phyloP scores from a whole-genome alignment of 2,113 vertebrate genomes.

The Gymnogyps californianus region DNA sequence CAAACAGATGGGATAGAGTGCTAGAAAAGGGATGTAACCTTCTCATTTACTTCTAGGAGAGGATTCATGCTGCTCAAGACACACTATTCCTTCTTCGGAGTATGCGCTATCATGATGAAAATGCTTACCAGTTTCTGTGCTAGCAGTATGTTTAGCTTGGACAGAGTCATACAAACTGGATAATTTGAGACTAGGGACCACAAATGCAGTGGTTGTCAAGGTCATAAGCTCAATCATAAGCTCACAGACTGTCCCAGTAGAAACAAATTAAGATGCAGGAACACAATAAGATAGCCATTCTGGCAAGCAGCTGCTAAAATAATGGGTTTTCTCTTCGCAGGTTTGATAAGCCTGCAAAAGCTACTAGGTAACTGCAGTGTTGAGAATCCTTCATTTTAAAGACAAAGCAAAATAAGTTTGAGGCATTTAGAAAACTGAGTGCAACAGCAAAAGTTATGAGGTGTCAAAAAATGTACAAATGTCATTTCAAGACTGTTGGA shows the following conservation, averaged over 20 bases:
- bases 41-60: background rate
- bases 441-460: background rate
- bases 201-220: background rate
- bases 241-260: background rate
- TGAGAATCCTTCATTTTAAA: background rate
- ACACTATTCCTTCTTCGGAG: background rate
- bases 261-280: background rate
- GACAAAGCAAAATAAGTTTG: background rate
- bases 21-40: background rate
- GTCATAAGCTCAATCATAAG: background rate
- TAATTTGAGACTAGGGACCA: background rate
- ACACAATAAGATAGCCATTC: background rate
- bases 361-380: background rate
- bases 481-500: background rate
- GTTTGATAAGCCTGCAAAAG: background rate
- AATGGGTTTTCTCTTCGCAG: background rate
- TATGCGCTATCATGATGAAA: fast-evolving
- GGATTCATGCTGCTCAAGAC: background rate
- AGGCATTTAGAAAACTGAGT: background rate
- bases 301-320: background rate
- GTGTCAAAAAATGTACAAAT: background rate
- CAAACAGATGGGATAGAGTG: background rate
- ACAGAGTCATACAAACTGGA: background rate
- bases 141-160: background rate
- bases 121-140: background rate